phyloP scores from a whole-genome alignment of 2,797 vertebrate species.

The Botia almorhae region DNA sequence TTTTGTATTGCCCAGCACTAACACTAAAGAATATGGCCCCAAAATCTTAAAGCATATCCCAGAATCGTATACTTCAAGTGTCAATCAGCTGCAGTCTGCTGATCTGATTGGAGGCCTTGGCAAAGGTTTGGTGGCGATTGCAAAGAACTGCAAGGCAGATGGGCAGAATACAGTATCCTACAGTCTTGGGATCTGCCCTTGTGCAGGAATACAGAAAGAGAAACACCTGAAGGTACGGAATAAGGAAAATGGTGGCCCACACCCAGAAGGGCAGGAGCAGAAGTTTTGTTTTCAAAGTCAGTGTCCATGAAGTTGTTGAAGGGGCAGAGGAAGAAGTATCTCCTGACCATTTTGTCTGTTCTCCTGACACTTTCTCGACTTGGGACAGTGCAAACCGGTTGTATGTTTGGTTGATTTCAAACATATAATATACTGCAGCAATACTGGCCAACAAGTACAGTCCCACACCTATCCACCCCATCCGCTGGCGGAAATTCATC shows the following conservation, averaged over 20 bases:
- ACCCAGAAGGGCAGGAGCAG: conserved; percentile 90
- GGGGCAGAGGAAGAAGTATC: conserved; percentile 59
- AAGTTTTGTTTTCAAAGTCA: conserved; percentile 82
- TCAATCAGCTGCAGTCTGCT: conserved; percentile 88
- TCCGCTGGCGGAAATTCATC: conserved; percentile 99
- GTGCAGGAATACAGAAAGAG: conserved; percentile 98
- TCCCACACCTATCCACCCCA: conserved; percentile 94
- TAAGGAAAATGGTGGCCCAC: conserved; percentile 88
- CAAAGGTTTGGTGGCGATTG: conserved; percentile 87
- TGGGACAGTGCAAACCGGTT: conserved; percentile 88
- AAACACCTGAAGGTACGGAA: conserved; percentile 95
- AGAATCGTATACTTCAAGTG: conserved; percentile 72
- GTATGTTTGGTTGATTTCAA: conserved; percentile 92
- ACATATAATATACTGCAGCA: conserved; percentile 87
- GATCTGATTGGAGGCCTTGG: conserved; percentile 89
- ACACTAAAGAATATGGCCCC: background rate
- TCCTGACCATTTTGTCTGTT: conserved; percentile 67
- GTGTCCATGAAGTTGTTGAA: conserved; percentile 76
- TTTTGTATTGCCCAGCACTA: background rate
- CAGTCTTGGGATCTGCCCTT: conserved; percentile 89
- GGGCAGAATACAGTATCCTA: conserved; percentile 94
- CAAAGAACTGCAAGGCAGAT: conserved; percentile 91
- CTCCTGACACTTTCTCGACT: conserved; percentile 77
- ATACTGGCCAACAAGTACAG: conserved; percentile 88
- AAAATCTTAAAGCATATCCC: conserved; percentile 1